Evolutionary conservation across 2,797 vertebrate genomes (phyloP).

Genomic region (Halcyon chelicuti): DNA sequence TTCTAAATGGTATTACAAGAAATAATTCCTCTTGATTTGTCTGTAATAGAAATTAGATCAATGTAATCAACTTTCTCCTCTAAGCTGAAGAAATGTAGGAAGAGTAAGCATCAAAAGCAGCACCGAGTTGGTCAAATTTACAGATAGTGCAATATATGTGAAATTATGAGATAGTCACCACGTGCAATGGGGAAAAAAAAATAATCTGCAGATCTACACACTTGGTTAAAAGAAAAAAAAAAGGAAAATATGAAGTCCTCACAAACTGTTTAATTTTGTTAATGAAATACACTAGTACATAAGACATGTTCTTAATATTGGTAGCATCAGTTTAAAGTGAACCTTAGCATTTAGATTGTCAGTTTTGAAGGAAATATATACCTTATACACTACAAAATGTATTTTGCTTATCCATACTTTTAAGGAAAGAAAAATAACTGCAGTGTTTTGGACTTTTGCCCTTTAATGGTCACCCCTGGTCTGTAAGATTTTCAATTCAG

Average conservation of each 20-base stretch:
- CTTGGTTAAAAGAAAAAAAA: neutral
- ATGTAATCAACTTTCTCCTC: neutral
- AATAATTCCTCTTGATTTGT: neutral
- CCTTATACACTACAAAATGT: neutral
- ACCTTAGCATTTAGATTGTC: neutral
- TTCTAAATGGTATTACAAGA: neutral
- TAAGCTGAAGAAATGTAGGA: neutral
- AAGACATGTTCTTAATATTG: neutral
- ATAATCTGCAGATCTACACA: neutral
- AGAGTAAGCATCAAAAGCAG: neutral
- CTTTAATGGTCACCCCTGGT: neutral
- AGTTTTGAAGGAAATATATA: neutral
- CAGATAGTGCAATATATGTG: neutral
- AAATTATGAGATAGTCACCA: neutral
- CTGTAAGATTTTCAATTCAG: neutral
- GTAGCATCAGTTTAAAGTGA: neutral
- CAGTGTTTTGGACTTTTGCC: neutral
- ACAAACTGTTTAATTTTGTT: neutral
- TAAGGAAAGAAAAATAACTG: neutral
- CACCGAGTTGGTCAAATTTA: neutral
- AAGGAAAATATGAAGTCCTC: neutral
- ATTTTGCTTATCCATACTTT: neutral
- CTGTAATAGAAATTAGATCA: neutral
- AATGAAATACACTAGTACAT: neutral
- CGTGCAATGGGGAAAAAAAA: rapidly evolving